These are phyloP conservation scores for Clarias pachynema DNA, from an alignment of 2,797 vertebrate species.

Conservation along the genomic window DNA sequence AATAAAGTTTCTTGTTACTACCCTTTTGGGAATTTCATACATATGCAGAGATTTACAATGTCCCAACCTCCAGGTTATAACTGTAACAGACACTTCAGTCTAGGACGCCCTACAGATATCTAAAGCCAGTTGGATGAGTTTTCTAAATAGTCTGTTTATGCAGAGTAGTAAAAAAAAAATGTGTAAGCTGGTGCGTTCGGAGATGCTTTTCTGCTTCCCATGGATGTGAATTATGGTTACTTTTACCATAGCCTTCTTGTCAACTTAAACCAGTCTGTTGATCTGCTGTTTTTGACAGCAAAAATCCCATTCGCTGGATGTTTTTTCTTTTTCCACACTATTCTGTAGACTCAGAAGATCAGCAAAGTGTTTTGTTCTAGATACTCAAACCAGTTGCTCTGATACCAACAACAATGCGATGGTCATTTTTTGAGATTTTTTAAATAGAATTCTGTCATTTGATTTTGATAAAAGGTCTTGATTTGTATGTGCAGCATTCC, in stretches of 20 bases:
- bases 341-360: neutral
- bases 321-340: neutral
- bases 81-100: constrained; percentile 15
- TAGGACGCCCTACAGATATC: neutral
- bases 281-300: neutral
- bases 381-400: neutral
- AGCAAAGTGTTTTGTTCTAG: neutral
- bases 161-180: neutral
- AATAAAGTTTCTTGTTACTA: constrained; percentile 23
- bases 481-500: neutral
- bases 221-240: neutral
- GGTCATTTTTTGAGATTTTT: neutral
- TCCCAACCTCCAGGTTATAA: constrained; percentile 11
- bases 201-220: neutral
- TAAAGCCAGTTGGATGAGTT: neutral
- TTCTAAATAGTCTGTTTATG: neutral
- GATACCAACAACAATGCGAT: neutral
- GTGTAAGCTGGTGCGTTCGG: neutral
- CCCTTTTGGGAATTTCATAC: constrained; percentile 10
- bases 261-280: neutral
- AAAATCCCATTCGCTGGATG: neutral
- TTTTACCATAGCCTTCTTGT: neutral
- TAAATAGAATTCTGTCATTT: neutral
- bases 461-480: neutral
- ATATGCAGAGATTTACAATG: neutral